Base-by-base conservation (phyloP, 2,888 invertebrate genomes). In the Leucoptera coffeella region DNA sequence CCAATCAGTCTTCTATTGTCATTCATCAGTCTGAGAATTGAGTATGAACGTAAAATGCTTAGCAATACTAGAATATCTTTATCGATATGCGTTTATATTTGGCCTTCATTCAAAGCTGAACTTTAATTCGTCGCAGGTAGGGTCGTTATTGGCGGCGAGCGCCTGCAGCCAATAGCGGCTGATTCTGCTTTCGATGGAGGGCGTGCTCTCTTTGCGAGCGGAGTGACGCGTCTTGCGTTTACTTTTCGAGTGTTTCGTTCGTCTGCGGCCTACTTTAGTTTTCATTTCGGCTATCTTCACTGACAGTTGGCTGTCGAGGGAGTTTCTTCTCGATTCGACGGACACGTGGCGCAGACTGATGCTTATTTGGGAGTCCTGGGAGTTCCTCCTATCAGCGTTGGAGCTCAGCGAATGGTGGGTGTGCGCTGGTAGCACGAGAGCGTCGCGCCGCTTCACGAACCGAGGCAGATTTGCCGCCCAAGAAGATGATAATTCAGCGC, bases 391-490 rank as follows among this genome's bases (percentile, higher is more conserved):
- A 35, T 73, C 75, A 4, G 74, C 73, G 17, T 71, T 74, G 10
- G 57, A 77, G 57, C 57, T 75, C 43, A 50, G 75, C 45, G 46
- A 76, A 58, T 57, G 71, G 54, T 37, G 43, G 43, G 42, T 57
- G 59, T 55, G 72, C 26, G 57, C 36, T 31, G 37, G 77, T 62
- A 45, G 78, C 74, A 32, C 83, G 8, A 94, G 64, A 1, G 91
- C 94, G 40, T 87, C 88, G 40, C 94, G 75, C 3, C 94, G 74
- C 5, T 81, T 80, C 2, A 93, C 82, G 44, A 93, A 77, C 36
- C 89, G 83, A 0, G 93, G 93, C 34, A 95, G 64, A 35, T 90
- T 89, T 28, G 88, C 89, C 21, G 89, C 90, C 89, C 92, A 94
- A 1, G 90, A 87, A 1, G 93, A 90, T 29, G 91, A 91, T 27